Base-by-base conservation (phyloP, 2,113 vertebrate species). In the Poicephalus gulielmi region DNA sequence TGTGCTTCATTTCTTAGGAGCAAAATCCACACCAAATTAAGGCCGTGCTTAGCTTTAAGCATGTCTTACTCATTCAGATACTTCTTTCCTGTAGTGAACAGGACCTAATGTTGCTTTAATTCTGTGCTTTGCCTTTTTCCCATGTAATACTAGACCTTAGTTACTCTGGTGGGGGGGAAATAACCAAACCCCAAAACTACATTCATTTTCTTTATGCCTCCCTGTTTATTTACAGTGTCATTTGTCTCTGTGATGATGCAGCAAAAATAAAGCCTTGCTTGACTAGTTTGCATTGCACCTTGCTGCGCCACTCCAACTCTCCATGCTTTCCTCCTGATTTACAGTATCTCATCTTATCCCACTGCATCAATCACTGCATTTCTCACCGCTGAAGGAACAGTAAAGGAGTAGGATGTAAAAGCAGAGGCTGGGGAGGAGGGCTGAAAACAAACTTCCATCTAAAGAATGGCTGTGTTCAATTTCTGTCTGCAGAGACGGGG, bases 221-320 rank as follows among this genome's bases (percentile, higher is more conserved):
- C 62, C 44, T 44, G 9, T 88, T 79, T 91, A 67, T 96, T 85
- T 87, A 73, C 69, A 79, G 28, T 76, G 53, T 37, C 39, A 76
- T 87, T 91, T 73, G 35, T 89, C 86, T 76, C 78, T 35, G 37
- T 79, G 90, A 92, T 79, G 92, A 94, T 76, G 46, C 68, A 94
- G 92, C 83, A 94, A 68, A 92, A 96, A 78, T 23, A 78, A 93
- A 74, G 37, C 33, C 64, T 69, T 77, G 53, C 37, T 83, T 83
- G 79, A 49, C 30, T 78, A 37, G 68, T 81, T 90, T 93, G 59
- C 76, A 71, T 30, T 6, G 4, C 18, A 55, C 23, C 63, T 83
- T 20, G 3, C 17, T 5, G 25, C 1, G 1, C 27, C 3, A 2
- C 24, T 86, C 63, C 47, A 12, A 35, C 37, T 77, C 68, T 71